Evolutionary conservation across 1,140 invertebrate genomes (phyloP).

Genomic region (Bombus fervidus): DNA sequence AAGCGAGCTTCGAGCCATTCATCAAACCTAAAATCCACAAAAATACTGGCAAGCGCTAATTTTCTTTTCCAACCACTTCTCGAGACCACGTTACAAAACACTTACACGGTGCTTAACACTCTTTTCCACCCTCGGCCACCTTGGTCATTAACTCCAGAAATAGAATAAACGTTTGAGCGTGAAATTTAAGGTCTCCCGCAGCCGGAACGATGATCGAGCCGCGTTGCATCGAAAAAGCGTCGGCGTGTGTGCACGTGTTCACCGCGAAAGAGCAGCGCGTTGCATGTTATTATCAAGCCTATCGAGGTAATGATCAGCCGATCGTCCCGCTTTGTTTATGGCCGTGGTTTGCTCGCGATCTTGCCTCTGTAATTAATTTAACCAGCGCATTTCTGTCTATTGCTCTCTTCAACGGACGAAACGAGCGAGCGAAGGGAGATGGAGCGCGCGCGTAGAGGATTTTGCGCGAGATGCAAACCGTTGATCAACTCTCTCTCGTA

Average conservation of each 20-base stretch:
- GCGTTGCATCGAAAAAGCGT: conserved; percentile 28
- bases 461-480: conserved; percentile 58
- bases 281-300: conserved; percentile 75
- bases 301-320: conserved; percentile 73
- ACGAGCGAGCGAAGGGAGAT: background rate
- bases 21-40: background rate
- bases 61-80: background rate
- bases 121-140: background rate
- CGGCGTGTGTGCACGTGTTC: conserved; percentile 63
- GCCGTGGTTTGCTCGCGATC: conserved; percentile 68
- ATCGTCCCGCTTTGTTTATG: conserved; percentile 76
- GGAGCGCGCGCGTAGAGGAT: background rate
- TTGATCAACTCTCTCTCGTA: conserved; percentile 57
- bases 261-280: background rate
- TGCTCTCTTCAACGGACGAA: conserved; percentile 51
- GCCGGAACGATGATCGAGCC: conserved; percentile 1
- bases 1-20: background rate
- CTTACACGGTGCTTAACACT: conserved; percentile 3
- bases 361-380: conserved; percentile 76
- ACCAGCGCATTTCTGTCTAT: conserved; percentile 63
- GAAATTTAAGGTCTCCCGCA: conserved; percentile 40
- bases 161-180: conserved; percentile 34
- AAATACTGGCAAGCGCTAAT: background rate
- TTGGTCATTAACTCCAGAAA: conserved; percentile 11
- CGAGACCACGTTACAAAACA: background rate